phyloP scores from a whole-genome alignment of 2,888 invertebrate species.

The Melinaea menophilus region DNA sequence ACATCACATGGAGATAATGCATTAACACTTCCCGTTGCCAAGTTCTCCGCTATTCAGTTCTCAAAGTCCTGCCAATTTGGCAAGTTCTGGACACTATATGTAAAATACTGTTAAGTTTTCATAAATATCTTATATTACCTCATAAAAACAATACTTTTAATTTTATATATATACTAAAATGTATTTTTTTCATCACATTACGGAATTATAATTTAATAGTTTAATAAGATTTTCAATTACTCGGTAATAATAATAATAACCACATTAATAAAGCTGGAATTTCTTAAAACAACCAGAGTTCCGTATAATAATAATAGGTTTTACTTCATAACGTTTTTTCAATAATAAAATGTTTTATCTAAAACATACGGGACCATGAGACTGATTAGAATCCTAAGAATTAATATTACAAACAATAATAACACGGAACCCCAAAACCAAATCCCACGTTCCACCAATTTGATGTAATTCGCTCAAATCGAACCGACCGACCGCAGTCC shows the following conservation, averaged over 20 bases:
- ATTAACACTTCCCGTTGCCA: conserved; percentile 2
- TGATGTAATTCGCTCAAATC: conserved; percentile 26
- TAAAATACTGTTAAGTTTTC: neutral
- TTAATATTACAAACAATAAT: neutral
- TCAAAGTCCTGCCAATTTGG: conserved; percentile 6
- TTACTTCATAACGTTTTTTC: no score
- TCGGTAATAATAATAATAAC: conserved; percentile 9
- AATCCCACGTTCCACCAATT: conserved; percentile 18
- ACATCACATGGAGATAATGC: neutral
- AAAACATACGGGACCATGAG: no score
- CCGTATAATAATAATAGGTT: neutral
- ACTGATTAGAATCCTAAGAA: neutral
- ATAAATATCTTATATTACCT: neutral
- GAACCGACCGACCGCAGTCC: conserved; percentile 24
- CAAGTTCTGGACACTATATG: conserved; percentile 1
- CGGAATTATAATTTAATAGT: neutral
- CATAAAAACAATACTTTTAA: neutral
- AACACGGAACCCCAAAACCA: conserved; percentile 11
- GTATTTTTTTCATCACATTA: neutral
- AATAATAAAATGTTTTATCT: no score
- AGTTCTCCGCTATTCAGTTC: neutral
- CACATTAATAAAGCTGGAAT: neutral
- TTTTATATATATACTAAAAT: neutral
- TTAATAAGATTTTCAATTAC: conserved; percentile 14
- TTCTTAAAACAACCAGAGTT: neutral